Conservation (phyloP, 2,113 vertebrate genomes). For the Typhlomys cinereus region DNA sequence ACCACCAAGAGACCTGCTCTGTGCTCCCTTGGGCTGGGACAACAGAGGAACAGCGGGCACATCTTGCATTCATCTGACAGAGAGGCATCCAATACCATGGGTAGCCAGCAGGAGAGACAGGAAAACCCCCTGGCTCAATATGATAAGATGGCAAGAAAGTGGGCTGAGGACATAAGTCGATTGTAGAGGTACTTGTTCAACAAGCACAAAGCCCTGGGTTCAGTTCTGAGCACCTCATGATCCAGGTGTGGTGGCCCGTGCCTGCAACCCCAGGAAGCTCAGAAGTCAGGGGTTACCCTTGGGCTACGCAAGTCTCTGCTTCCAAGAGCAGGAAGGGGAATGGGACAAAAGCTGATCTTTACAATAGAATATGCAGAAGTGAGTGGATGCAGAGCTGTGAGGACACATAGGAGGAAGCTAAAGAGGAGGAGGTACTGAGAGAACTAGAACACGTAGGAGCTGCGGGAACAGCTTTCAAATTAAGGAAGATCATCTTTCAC, state of each 20-base stretch:
- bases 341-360: neutral
- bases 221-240: too few species aligned
- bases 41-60: neutral
- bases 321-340: too few species aligned
- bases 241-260: too few species aligned
- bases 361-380: neutral
- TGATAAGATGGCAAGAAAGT: too few species aligned
- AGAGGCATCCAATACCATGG: neutral
- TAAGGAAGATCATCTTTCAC: neutral
- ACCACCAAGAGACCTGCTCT: neutral
- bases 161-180: too few species aligned
- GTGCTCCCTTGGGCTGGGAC: neutral
- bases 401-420: neutral
- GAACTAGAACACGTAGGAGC: neutral
- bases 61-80: neutral
- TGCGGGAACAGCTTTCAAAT: neutral
- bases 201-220: too few species aligned
- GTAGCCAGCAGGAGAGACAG: neutral
- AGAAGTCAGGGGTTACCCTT: too few species aligned
- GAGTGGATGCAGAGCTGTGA: neutral
- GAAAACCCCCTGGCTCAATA: slow-evolving; percentile 2
- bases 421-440: neutral
- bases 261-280: too few species aligned
- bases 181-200: too few species aligned
- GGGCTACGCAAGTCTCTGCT: too few species aligned